Conservation (phyloP, 37 sponge, comb jelly and placozoan genomes). For the Trichoplax adhaerens region DNA sequence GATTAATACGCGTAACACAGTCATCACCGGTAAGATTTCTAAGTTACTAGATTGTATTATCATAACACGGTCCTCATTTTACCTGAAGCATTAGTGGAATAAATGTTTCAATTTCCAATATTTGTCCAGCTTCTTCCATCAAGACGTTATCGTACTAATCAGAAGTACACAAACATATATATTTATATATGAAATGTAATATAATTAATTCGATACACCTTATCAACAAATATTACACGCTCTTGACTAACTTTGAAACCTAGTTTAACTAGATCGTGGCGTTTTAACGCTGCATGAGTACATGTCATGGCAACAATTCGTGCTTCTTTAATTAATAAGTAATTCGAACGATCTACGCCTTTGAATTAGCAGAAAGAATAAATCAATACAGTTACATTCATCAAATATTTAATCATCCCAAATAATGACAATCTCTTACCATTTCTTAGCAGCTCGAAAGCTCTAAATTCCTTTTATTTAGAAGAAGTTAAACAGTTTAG, state of each 20-base stretch:
- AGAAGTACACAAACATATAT: not conserved
- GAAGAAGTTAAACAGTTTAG: constrained; percentile 1
- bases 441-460: constrained; percentile 87
- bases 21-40: not conserved
- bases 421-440: constrained; percentile 8
- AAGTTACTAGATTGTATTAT: not conserved
- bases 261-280: constrained; percentile 84
- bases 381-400: not conserved
- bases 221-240: not conserved
- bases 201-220: not conserved
- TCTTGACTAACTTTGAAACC: constrained; percentile 61
- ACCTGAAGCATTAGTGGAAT: constrained; percentile 92
- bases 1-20: not conserved
- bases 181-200: not conserved
- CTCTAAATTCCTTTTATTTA: constrained; percentile 53
- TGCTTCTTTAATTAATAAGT: constrained; percentile 86
- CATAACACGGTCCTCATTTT: not conserved
- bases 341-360: constrained; percentile 63
- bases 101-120: constrained; percentile 97
- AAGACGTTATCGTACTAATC: constrained; percentile 86
- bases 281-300: constrained; percentile 95
- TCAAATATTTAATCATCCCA: constrained; percentile 5
- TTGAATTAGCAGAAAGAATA: too few relatives aligned
- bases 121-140: constrained; percentile 99
- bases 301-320: constrained; percentile 98